Evolutionary conservation across 2,113 vertebrate genomes (phyloP).

Genomic region (Hypomesus transpacificus): DNA sequence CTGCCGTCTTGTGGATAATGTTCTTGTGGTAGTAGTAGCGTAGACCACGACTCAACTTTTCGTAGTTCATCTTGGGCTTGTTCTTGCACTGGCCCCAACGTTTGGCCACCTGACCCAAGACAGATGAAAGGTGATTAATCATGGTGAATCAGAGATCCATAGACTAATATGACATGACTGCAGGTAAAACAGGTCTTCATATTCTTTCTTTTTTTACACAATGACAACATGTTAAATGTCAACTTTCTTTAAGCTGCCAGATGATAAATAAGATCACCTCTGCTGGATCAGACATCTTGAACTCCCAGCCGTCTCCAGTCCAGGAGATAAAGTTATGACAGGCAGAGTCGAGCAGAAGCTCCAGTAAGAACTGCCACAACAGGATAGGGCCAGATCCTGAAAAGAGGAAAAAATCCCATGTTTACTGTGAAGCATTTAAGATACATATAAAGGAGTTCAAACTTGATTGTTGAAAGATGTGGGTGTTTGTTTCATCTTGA

Average conservation of each 20-base stretch:
- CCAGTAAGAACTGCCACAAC: conserved; percentile 80
- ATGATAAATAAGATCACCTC: conserved; percentile 62
- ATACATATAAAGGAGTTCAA: neutral
- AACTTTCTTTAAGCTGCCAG: neutral
- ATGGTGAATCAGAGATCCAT: neutral
- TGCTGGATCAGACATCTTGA: conserved; percentile 80
- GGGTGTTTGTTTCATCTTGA: too few species aligned
- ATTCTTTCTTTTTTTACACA: too few species aligned
- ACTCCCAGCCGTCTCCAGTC: conserved; percentile 83
- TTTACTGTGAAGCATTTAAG: neutral
- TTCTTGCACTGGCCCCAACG: conserved; percentile 85
- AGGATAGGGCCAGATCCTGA: conserved; percentile 78
- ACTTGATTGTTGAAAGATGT: too few species aligned
- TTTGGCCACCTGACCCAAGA: conserved; percentile 74
- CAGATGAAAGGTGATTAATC: neutral
- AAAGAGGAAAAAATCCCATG: neutral
- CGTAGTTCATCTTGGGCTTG: conserved; percentile 87
- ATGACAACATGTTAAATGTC: neutral
- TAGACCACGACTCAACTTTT: conserved; percentile 83
- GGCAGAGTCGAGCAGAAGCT: conserved; percentile 75
- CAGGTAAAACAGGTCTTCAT: too few species aligned
- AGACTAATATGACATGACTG: conserved; percentile 1
- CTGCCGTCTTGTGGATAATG: conserved; percentile 84
- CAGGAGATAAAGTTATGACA: conserved; percentile 76
- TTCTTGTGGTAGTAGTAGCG: conserved; percentile 87